Evolutionary conservation across 2,888 invertebrate genomes (phyloP), one percentile per base, ranked within the genome.

Genomic region (Drosophila mayaguana): DNA sequence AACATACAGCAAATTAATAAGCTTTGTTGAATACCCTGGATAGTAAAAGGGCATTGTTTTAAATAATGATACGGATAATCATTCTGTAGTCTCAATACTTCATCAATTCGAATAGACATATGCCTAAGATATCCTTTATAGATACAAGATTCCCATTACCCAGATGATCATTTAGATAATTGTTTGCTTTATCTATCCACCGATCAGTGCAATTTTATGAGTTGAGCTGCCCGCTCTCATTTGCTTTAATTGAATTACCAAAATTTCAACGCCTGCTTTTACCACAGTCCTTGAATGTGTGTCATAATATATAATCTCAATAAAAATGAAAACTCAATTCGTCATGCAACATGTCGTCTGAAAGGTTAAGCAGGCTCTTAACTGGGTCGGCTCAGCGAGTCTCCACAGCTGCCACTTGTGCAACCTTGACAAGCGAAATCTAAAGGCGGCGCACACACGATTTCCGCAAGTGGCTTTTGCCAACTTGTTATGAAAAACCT

Each of bases 361-460:
- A 48, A 48, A 48, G 36, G 53, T 38, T 22, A 69, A 69, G 62
- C 68, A 60, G 73, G 53, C 56, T 46, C 54, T 77, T 48, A 77
- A 77, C 69, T 76, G 78, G 78, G 76, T 76, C 78, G 76, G 64
- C 32, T 36, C 54, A 40, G 34, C 54, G 60, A 48, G 38, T 53
- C 38, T 28, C 48, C 48, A 12, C 66, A 50, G 71, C 45, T 54
- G 64, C 54, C 60, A 57, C 56, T 76, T 70, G 76, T 50, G 50
- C 50, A 88, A 88, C 89, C 89, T 89, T 85, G 88, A 83, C 75
- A 78, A 85, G 89, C 75, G 86, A 84, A 88, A 85, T 88, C 86
- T 59, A 80, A 86, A 88, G 87, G 89, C 36, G 36, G 22, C 69
- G 63, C 64, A 70, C 78, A 86, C 88, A 83, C 88, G 83, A 88